Evolutionary conservation across 2,888 invertebrate species (phyloP).

Genomic region (Electrophaes corylata): DNA sequence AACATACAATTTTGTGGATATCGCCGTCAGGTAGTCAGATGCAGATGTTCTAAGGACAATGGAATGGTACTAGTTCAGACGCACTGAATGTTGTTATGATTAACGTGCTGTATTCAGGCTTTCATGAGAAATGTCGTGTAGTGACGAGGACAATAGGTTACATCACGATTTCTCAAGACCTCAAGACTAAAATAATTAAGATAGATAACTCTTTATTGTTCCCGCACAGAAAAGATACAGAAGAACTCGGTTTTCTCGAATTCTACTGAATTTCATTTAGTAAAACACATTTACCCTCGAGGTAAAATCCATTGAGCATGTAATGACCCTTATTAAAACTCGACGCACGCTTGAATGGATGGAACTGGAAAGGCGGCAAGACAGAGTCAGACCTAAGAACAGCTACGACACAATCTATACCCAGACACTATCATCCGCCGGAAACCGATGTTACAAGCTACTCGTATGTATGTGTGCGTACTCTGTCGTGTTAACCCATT

Average conservation of each 20-base stretch:
- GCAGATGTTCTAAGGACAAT: slow-evolving; percentile 68
- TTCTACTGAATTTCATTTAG: slow-evolving; percentile 24
- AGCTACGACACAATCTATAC: slow-evolving; percentile 23
- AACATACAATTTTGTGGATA: slow-evolving; percentile 63
- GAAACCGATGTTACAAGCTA: slow-evolving; percentile 59
- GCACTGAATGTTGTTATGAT: slow-evolving; percentile 60
- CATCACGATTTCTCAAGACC: background rate
- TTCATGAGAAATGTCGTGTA: slow-evolving; percentile 13
- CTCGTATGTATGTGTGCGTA: slow-evolving; percentile 12
- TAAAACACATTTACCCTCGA: slow-evolving; percentile 26
- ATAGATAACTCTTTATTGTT: background rate
- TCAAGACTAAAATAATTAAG: background rate
- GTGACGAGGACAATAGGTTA: background rate
- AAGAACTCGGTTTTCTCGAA: background rate
- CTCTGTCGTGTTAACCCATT: slow-evolving; percentile 31
- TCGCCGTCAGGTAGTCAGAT: slow-evolving; percentile 51
- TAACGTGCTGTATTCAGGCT: slow-evolving; percentile 39
- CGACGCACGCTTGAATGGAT: slow-evolving; percentile 66
- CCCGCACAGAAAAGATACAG: too few relatives aligned
- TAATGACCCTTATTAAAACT: slow-evolving; percentile 66
- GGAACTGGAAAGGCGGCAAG: slow-evolving; percentile 56
- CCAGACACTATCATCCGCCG: slow-evolving; percentile 71
- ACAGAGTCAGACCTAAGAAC: slow-evolving; percentile 40
- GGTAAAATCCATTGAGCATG: slow-evolving; percentile 32
- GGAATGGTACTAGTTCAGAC: slow-evolving; percentile 36